phyloP scores from a whole-genome alignment of 2,797 vertebrate genomes.

The Mormyrops boulengeri region DNA sequence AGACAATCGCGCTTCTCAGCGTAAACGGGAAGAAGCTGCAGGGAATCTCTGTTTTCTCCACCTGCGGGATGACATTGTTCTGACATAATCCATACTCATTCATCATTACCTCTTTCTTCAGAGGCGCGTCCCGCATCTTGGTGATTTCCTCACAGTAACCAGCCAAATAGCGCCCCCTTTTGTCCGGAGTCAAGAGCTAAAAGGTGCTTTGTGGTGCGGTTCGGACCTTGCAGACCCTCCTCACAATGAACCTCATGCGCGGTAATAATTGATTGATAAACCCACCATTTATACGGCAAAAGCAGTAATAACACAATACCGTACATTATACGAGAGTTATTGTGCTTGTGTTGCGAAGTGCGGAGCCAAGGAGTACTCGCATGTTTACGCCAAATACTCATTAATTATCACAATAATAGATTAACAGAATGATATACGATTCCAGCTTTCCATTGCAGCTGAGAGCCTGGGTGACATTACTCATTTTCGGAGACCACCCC shows the following conservation, averaged over 20 bases:
- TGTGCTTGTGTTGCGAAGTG: slow-evolving; percentile 42
- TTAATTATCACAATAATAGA: slow-evolving; percentile 44
- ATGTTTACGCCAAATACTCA: slow-evolving; percentile 38
- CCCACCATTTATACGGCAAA: slow-evolving; percentile 40
- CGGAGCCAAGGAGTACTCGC: slow-evolving; percentile 34
- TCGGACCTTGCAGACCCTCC: slow-evolving; percentile 11
- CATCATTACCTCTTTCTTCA: slow-evolving; percentile 31
- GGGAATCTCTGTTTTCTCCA: slow-evolving; percentile 55
- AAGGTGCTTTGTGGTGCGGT: slow-evolving; percentile 34
- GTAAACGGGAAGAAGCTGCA: slow-evolving; percentile 5
- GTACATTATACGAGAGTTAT: slow-evolving; percentile 48
- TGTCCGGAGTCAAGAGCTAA: neutral
- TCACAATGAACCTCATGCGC: slow-evolving; percentile 28
- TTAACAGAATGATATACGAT: slow-evolving; percentile 44
- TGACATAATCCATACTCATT: slow-evolving; percentile 60
- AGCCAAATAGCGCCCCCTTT: slow-evolving; percentile 22
- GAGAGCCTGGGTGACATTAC: slow-evolving; percentile 35
- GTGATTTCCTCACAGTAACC: neutral
- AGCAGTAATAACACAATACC: slow-evolving; percentile 33
- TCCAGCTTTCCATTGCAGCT: slow-evolving; percentile 36
- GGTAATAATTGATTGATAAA: slow-evolving; percentile 39
- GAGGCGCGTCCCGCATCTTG: neutral
- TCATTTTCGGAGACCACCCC: slow-evolving; percentile 36
- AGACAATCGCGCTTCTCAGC: neutral
- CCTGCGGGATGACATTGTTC: slow-evolving; percentile 58